phyloP scores from a whole-genome alignment of 2,797 vertebrate genomes.

The Falco rusticolus region DNA sequence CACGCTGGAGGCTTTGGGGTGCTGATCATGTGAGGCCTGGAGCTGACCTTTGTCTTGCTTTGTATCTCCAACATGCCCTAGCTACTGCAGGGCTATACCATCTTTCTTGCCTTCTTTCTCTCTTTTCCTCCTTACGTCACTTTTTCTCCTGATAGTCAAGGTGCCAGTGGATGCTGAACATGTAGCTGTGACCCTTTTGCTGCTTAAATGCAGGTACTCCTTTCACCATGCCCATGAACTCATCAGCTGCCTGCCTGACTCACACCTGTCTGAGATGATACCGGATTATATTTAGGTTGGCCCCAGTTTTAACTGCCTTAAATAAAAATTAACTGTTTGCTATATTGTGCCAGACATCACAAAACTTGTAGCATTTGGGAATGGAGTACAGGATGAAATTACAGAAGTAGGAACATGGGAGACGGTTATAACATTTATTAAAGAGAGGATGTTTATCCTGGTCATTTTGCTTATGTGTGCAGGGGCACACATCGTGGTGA shows the following conservation, averaged over 20 bases:
- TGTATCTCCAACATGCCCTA: neutral
- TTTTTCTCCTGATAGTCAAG: neutral
- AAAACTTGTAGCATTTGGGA: neutral
- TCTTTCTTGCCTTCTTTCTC: neutral
- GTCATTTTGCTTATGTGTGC: neutral
- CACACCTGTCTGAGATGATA: neutral
- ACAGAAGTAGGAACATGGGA: neutral
- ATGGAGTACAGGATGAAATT: neutral
- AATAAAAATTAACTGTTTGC: neutral
- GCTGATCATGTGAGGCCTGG: neutral
- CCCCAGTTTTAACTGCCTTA: neutral
- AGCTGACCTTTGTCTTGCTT: neutral
- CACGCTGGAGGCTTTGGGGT: neutral
- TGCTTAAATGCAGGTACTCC: neutral
- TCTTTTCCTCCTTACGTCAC: neutral
- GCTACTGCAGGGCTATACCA: neutral
- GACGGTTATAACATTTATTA: neutral
- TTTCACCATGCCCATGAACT: neutral
- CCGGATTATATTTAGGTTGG: neutral
- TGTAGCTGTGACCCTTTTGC: neutral
- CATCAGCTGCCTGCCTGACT: neutral
- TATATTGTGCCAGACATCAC: neutral
- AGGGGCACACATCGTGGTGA: neutral
- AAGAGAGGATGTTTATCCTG: neutral
- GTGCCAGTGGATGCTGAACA: neutral